Conservation (phyloP, 2,797 vertebrate species). For the Acridotheres tristis region DNA sequence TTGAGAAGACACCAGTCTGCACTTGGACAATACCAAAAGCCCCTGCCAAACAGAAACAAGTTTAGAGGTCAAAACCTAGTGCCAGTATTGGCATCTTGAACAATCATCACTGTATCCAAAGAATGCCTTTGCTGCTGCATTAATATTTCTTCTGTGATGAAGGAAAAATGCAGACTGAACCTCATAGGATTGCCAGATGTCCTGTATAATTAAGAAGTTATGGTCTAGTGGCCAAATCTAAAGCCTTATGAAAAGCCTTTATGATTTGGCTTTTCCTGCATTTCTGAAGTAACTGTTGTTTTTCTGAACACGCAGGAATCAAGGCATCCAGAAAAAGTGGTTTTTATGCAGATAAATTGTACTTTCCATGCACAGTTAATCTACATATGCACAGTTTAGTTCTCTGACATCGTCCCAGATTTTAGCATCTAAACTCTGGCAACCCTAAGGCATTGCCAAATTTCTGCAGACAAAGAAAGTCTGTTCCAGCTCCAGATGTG, state of each 20-base stretch:
- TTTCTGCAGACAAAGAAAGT: slow-evolving; percentile 39
- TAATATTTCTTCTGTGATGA: slow-evolving; percentile 33
- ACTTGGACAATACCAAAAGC: slow-evolving; percentile 6
- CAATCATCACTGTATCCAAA: slow-evolving; percentile 1
- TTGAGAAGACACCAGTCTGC: slow-evolving; percentile 36
- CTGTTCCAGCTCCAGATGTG: slow-evolving; percentile 60
- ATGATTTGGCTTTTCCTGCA: neutral
- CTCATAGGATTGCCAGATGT: neutral
- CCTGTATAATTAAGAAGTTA: neutral
- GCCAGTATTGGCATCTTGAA: slow-evolving; percentile 3
- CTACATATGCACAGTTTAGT: neutral
- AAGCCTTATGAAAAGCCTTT: neutral
- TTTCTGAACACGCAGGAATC: neutral
- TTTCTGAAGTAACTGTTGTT: neutral
- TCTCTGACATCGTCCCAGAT: neutral
- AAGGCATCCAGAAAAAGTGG: neutral
- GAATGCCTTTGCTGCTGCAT: slow-evolving; percentile 6
- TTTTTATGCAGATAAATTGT: neutral
- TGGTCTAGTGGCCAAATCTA: neutral
- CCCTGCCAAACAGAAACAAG: slow-evolving; percentile 44
- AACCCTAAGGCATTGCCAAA: slow-evolving; percentile 25
- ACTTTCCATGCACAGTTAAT: neutral
- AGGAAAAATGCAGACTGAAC: slow-evolving; percentile 21
- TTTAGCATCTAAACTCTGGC: slow-evolving; percentile 55
- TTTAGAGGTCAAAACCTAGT: slow-evolving; percentile 20